phyloP scores from a whole-genome alignment of 2,888 invertebrate species.

The Podabrus alpinus region DNA sequence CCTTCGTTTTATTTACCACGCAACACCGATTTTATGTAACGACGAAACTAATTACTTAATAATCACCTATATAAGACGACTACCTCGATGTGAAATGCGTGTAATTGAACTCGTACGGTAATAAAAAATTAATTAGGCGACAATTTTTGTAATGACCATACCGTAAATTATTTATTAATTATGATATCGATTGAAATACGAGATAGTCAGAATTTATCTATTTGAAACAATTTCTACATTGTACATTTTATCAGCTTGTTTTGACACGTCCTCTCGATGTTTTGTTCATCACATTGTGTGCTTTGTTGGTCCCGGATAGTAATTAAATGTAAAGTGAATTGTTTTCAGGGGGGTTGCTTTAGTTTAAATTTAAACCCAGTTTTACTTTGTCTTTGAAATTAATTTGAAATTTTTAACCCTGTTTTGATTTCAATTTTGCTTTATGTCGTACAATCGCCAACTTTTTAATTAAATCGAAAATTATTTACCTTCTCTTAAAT shows the following conservation, averaged over 20 bases:
- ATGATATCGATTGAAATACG: background rate
- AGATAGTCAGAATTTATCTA: background rate
- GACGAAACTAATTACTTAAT: background rate
- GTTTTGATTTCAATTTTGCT: background rate
- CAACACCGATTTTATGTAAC: background rate
- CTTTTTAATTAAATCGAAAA: background rate
- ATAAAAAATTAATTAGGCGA: background rate
- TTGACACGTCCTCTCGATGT: slow-evolving; percentile 25
- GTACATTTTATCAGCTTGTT: slow-evolving; percentile 24
- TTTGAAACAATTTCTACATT: slow-evolving; percentile 15
- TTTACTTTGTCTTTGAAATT: slow-evolving; percentile 12
- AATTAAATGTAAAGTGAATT: slow-evolving; percentile 23
- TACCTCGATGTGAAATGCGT: background rate
- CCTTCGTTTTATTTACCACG: background rate
- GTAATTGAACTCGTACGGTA: background rate
- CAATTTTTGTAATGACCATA: background rate
- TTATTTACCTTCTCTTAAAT: background rate
- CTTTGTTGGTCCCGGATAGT: slow-evolving; percentile 26
- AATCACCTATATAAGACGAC: background rate
- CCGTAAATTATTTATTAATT: background rate
- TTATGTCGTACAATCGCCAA: background rate
- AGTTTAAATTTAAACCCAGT: slow-evolving; percentile 13
- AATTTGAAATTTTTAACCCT: background rate
- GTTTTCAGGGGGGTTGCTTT: slow-evolving; percentile 16
- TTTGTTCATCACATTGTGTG: slow-evolving; percentile 24